Conservation (phyloP, 2,797 vertebrate genomes). For the Characodon lateralis region DNA sequence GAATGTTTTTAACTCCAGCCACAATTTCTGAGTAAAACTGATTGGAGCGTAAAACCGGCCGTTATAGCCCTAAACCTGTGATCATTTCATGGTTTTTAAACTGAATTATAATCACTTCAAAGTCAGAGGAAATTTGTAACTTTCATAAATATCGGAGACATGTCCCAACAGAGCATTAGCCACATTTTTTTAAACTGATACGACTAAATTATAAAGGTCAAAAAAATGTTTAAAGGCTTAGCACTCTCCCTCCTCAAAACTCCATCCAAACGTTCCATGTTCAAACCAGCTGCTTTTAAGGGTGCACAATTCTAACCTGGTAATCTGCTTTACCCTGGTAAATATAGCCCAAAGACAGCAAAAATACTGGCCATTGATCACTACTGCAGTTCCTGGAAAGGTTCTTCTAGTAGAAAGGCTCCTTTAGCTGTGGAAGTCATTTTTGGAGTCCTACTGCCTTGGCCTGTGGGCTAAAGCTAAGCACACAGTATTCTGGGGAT, state of each 20-base stretch:
- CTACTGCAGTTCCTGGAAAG: not conserved
- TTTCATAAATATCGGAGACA: not conserved
- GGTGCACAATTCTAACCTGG: too few species aligned
- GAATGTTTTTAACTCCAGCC: not conserved
- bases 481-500: constrained; percentile 30
- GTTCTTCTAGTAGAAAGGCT: not conserved
- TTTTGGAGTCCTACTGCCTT: constrained; percentile 36
- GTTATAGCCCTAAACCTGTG: not conserved
- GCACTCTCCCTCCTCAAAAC: not conserved
- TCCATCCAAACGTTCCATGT: not conserved
- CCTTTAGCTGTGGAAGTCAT: constrained; percentile 49
- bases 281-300: not conserved
- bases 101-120: not conserved
- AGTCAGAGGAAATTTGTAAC: not conserved
- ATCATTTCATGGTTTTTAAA: not conserved
- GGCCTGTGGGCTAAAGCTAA: constrained; percentile 54
- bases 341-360: not conserved
- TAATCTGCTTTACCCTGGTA: not conserved
- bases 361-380: not conserved
- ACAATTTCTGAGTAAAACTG: not conserved
- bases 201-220: not conserved
- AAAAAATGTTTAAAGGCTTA: not conserved
- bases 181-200: not conserved
- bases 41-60: not conserved
- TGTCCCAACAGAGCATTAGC: not conserved